Base-by-base conservation (phyloP, 2,888 invertebrate genomes). In the Tenthredo distinguenda region DNA sequence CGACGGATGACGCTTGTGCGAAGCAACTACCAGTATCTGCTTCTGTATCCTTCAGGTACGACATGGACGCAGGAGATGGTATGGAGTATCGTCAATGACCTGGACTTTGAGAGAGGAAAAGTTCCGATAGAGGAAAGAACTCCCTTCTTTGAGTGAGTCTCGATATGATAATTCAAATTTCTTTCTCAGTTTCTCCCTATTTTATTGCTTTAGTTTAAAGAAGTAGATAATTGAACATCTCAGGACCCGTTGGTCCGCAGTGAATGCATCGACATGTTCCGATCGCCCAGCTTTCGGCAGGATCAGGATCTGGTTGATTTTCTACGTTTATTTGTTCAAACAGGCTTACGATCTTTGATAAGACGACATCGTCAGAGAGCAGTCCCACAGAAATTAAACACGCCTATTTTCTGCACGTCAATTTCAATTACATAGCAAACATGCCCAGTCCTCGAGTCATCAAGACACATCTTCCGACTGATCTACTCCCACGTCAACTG, bases 41-140 rank as follows among this genome's bases (percentile, higher is more conserved):
- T 12, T 15, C 47, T 47, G 47, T 15, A 15, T 47, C 47, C 47
- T 47, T 3, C 3, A 47, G 47, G 47, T 47, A 47, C 47, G 47
- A 47, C 12, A 15, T 47, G 47, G 47, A 47, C 47, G 15, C 47
- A 47, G 12, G 47, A 47, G 47, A 47, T 47, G 47, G 47, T 96
- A 0, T 97, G 96, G 96, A 94, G 96, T 86, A 94, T 97, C 65
- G 94, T 95, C 86, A 96, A 96, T 86, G 94, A 96, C 87, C 91
- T 96, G 74, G 95, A 97, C 91, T 96, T 95, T 87, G 94, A 95
- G 85, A 93, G 93, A 34, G 96, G 96, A 0, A 94, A 95, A 91
- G 93, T 93, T 43, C 94, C 94, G 6, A 91, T 96, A 0, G 94
- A 94, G 18, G 93, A 94, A 86, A 93, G 97, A 90, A 97, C 96